Percentiles rank a stretch among this genome's conserved stretches.
Conservation (phyloP, 1,140 invertebrate genomes). For the Lethocerus indicus region DNA sequence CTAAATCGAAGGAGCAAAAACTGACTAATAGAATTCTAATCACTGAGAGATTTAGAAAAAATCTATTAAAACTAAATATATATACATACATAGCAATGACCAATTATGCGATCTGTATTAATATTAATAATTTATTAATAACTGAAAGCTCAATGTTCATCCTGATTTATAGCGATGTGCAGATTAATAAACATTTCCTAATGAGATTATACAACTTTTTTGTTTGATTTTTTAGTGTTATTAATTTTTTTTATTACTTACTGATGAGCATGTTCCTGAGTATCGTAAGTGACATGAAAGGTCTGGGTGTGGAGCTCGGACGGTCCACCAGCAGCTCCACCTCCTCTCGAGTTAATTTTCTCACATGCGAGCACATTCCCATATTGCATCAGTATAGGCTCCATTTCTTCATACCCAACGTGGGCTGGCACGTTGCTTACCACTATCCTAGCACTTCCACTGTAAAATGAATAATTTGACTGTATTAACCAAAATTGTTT, state of each 20-base stretch:
- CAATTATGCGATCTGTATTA: not conserved
- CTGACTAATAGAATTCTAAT: no score
- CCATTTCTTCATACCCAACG: constrained; percentile 66
- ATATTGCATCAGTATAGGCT: constrained; percentile 58
- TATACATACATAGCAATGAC: not conserved
- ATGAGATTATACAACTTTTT: not conserved
- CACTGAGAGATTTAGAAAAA: not conserved
- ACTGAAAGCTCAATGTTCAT: not conserved
- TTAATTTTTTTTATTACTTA: constrained; percentile 34
- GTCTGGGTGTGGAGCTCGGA: constrained; percentile 58
- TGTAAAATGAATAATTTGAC: constrained; percentile 5
- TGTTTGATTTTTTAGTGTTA: not conserved
- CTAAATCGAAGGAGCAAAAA: no score
- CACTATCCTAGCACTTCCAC: constrained; percentile 43
- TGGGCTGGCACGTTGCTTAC: constrained; percentile 72
- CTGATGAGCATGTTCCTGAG: constrained; percentile 74
- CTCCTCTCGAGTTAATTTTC: constrained; percentile 52
- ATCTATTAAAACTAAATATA: not conserved
- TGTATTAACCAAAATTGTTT: no score
- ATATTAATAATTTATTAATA: not conserved
- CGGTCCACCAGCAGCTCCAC: no score
- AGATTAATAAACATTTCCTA: not conserved
- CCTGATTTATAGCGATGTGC: not conserved
- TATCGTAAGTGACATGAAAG: constrained; percentile 73
- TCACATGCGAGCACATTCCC: constrained; percentile 71